Evolutionary conservation across 2,113 vertebrate species (phyloP).

Genomic region (Ictalurus furcatus): DNA sequence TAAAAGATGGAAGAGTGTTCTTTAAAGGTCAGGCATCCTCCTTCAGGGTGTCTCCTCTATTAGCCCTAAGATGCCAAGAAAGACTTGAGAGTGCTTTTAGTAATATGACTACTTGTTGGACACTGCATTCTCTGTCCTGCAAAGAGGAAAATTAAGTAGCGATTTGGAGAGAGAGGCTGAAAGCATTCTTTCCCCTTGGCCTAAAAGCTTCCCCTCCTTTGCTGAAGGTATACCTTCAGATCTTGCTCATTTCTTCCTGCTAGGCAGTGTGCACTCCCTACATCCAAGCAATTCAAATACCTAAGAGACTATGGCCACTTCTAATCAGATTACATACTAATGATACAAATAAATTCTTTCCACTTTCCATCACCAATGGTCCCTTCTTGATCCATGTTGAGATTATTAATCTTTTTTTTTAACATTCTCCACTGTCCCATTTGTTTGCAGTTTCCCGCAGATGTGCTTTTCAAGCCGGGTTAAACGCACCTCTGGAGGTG

Average conservation of each 20-base stretch:
- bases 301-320: neutral
- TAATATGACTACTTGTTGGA: conserved; percentile 6
- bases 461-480: conserved; percentile 9
- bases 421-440: neutral
- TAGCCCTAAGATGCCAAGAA: neutral
- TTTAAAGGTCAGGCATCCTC: conserved; percentile 10
- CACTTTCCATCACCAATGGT: neutral
- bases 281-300: conserved; percentile 19
- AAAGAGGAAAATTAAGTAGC: neutral
- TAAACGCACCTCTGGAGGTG: conserved; percentile 1
- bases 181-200: conserved; percentile 11
- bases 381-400: neutral
- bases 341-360: conserved; percentile 6
- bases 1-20: neutral
- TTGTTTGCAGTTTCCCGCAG: neutral
- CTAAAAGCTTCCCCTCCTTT: conserved; percentile 24
- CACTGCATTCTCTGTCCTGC: neutral
- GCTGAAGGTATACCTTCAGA: neutral
- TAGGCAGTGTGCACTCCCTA: neutral
- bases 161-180: neutral
- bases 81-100: conserved; percentile 8
- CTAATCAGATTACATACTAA: conserved; percentile 31
- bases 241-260: neutral
- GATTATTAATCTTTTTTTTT: neutral
- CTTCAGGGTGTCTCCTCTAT: neutral